Evolutionary conservation across 2,797 vertebrate species (phyloP), one percentile per base, ranked within the genome.

Genomic region (Coregonus sp.): DNA sequence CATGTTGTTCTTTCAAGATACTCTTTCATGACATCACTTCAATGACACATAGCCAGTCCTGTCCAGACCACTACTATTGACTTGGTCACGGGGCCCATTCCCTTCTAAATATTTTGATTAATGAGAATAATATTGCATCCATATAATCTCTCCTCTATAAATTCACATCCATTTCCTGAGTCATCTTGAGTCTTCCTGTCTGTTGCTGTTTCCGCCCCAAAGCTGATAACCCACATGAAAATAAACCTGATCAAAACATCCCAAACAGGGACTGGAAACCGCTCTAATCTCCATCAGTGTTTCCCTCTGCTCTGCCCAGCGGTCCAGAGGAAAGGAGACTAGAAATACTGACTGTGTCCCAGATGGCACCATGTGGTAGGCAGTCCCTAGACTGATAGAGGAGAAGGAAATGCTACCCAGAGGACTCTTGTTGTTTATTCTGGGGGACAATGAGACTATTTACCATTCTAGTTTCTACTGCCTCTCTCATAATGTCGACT

Each of bases 341-440:
- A 54, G 82, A 89, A 90, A 89, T 85, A 89, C 59, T 51, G 50
- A 52, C 0, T 7, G 37, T 40, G 6, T 7, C 37, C 6, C 37
- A 7, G 2, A 40, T 40, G 37, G 25, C 25, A 25, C 25, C 25
- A 25, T 25, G 25, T 25, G 25, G 25, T 0, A 25, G 25, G 25
- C 25, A 25, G 25, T 25, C 25, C 25, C 25, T 25, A 25, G 31
- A 33, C 31, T 33, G 31, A 3, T 9, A 9, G 6, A 7, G 37
- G 37, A 40, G 40, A 40, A 40, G 9, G 0, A 9, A 9, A 40
- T 7, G 37, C 37, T 2, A 40, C 37, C 9, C 40, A 47, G 9
- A 47, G 40, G 9, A 9, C 7, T 7, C 1, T 40, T 25, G 37
- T 40, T 40, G 37, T 40, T 40, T 40, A 40, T 40, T 40, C 37